These are phyloP conservation scores for Erpobdella octoculata DNA, from an alignment of 2,888 invertebrate genomes.

Conservation along the genomic window DNA sequence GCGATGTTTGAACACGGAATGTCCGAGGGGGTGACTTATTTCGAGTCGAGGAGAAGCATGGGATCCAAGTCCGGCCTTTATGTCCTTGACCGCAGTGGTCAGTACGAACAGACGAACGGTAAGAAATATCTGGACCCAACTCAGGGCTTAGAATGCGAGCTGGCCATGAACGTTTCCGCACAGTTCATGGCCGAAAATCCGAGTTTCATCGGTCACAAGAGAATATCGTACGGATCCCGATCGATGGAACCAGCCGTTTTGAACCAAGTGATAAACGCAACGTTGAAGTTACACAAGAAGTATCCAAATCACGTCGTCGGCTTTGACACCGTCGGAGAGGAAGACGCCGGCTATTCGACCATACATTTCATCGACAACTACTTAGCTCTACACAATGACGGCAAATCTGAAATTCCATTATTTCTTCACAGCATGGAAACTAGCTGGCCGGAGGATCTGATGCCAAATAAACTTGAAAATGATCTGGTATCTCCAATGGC, in stretches of 20 bases:
- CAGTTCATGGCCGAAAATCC: constrained; percentile 18
- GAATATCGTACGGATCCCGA: constrained; percentile 29
- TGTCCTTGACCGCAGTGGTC: constrained; percentile 2
- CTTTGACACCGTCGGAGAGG: constrained; percentile 37
- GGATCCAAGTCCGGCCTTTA: constrained; percentile 21
- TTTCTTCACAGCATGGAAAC: constrained; percentile 38
- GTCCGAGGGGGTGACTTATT: constrained; percentile 36
- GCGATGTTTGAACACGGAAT: constrained; percentile 26
- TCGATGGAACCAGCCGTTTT: background rate
- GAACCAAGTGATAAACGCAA: constrained; percentile 27
- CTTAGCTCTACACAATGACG: background rate
- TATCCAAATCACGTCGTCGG: constrained; percentile 36
- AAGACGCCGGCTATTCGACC: constrained; percentile 36
- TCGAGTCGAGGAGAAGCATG: constrained; percentile 33
- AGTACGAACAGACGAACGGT: background rate
- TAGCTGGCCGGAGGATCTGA: constrained; percentile 37
- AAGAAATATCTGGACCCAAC: constrained; percentile 12
- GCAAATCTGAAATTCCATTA: constrained; percentile 28
- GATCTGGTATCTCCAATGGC: constrained; percentile 37
- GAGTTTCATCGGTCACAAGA: constrained; percentile 3
- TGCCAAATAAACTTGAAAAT: constrained; percentile 24
- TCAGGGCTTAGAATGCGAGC: background rate
- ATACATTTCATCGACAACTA: constrained; percentile 34
- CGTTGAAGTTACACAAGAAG: constrained; percentile 29
- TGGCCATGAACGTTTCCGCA: background rate